Evolutionary conservation across 2,888 invertebrate species (phyloP), one percentile per base, ranked within the genome.

Genomic region (Beris morrisii): DNA sequence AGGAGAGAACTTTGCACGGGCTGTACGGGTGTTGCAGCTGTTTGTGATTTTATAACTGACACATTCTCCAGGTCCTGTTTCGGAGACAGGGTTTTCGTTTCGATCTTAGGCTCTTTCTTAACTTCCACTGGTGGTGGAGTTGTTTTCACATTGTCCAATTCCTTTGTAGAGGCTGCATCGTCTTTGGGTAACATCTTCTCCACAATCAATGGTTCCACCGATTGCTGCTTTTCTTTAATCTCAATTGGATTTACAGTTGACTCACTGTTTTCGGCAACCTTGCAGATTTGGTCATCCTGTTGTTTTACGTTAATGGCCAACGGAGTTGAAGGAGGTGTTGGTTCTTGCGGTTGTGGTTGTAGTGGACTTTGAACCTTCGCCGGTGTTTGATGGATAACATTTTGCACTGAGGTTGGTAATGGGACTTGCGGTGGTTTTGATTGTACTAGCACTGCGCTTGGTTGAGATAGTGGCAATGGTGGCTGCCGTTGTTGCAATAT

Each of bases 1-100:
- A 78, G 66, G 31, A 78, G 66, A 0, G 75, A 75, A 31, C 70
- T 71, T 48, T 71, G 70, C 48, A 69, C 48, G 80, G 0, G 75
- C 64, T 3, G 72, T 67, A 46, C 67, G 38, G 48, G 67, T 54
- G n/a, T 67, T 59, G 67, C 32, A 67, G 70, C 32, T 30, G 63
- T 52, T n/a, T 67, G 58, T n/a, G 66, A 59, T n/a, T 68, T 68
- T 13, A 68, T 66, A 4, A 68, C 65, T 6, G 67, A 57, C 15
- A 64, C 48, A 52, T 57, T 69, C 13, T 65, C 65, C 30, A 64
- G 38, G 11, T 64, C 56, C 22, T 12, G 46, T 55, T 56, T 45
- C 46, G 56, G 28, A 22, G 30, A 38, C 44, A 38, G n/a, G 12
- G 65, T 15, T 61, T 69, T 66, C 11, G 52, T 22, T 22, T 69